Evolutionary conservation across 2,888 invertebrate species (phyloP), one percentile per base, ranked within the genome.

Genomic region (Mycalesis mineus): DNA sequence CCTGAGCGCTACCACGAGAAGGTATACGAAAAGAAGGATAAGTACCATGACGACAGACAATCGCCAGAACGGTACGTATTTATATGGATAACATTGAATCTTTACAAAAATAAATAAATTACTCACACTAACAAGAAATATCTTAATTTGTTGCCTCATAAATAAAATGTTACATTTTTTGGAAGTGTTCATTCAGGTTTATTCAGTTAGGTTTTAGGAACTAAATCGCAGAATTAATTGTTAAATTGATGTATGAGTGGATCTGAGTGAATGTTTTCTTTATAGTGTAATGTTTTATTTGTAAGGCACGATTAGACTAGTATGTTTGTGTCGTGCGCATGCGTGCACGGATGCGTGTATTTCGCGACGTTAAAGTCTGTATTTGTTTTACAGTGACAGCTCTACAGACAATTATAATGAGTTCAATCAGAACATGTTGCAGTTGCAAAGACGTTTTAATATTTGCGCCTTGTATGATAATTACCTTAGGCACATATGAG

Each of bases 321-420:
- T 47, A 17, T 47, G 45, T 47, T 2, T 15, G 15, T 28, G 39
- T 14, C 6, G 22, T 45, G 64, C 77, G 80, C 77, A 80, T 82
- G 79, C 71, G 68, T 73, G 60, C 60, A 50, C 39, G 55, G 50
- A 68, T 62, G 71, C 71, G 71, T 68, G 67, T 74, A 73, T 75
- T 67, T 67, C 70, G 77, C 79, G 74, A 74, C 75, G 78, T 82
- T 86, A 86, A 86, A 87, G 71, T 82, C 78, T 85, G 80, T 82
- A 86, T 89, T 89, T 89, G 78, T 89, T 88, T 89, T 89, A 88
- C 89, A 89, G 88, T 88, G 88, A 78, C 86, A 72, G 75, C 85
- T 84, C 89, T 78, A 84, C 88, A 85, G 86, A 84, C 83, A 83
- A 79, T 84, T 78, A 68, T 88, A 79, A 80, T 84, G 83, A 79